Conservation (phyloP, 2,797 vertebrate genomes). For the Cephalopachus bancanus region DNA sequence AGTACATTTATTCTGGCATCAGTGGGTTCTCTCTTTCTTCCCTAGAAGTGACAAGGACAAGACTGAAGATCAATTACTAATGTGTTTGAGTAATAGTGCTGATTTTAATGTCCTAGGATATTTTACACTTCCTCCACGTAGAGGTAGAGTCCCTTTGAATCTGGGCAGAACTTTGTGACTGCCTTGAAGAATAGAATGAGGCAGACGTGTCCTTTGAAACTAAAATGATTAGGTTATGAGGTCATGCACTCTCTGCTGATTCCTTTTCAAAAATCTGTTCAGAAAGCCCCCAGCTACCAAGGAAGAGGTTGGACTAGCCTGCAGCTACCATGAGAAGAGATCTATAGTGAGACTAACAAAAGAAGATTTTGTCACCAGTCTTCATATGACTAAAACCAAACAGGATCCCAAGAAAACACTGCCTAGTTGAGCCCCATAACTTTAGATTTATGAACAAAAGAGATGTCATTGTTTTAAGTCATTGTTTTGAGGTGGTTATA, state of each 20-base stretch:
- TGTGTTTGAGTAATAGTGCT: neutral
- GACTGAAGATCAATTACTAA: neutral
- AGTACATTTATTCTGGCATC: constrained; percentile 6
- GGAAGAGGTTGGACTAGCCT: neutral
- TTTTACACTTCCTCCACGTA: neutral
- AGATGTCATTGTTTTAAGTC: neutral
- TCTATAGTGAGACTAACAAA: neutral
- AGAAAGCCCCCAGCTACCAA: neutral
- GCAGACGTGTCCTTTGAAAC: neutral
- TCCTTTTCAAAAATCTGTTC: neutral
- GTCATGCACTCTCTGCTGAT: neutral
- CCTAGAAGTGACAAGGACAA: neutral
- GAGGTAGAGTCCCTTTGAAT: neutral
- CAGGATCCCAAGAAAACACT: neutral
- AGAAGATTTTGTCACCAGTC: neutral
- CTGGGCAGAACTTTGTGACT: neutral
- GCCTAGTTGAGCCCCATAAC: neutral
- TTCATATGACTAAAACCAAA: neutral
- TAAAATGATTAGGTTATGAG: neutral
- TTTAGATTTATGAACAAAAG: neutral
- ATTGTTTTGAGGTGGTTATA: neutral
- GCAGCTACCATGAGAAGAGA: neutral
- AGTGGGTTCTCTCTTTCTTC: neutral
- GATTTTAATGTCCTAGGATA: neutral
- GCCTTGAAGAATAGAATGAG: neutral